A percentile compares a stretch with the other conserved stretches of the same genome.
These are phyloP conservation scores for Hydraecia micacea DNA, from an alignment of 2,888 invertebrate species.

Conservation along the genomic window DNA sequence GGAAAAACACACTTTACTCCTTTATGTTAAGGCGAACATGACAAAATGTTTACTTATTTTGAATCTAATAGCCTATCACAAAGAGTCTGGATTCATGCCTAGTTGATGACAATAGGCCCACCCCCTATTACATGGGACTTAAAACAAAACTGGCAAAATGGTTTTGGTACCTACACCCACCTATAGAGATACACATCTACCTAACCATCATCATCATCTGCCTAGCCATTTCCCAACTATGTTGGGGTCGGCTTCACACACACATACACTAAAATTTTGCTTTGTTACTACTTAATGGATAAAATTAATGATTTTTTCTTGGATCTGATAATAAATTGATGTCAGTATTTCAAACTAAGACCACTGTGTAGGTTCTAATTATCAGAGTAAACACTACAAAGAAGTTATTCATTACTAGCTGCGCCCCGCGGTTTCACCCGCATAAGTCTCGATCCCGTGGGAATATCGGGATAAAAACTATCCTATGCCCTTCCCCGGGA, in stretches of 20 bases:
- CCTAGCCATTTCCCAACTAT: too few species aligned
- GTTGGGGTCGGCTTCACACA: too few species aligned
- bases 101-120: background rate
- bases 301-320: conserved; percentile 21
- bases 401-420: conserved; percentile 3
- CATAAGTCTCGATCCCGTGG: too few species aligned
- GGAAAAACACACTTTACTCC: background rate
- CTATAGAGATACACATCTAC: background rate
- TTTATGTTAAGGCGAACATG: too few species aligned
- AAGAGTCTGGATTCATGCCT: background rate
- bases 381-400: conserved; percentile 4
- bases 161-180: background rate
- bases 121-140: background rate
- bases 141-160: background rate
- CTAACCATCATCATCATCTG: background rate
- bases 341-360: conserved; percentile 12
- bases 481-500: too few species aligned
- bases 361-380: background rate
- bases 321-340: conserved; percentile 20
- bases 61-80: background rate
- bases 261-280: too few species aligned
- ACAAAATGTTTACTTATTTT: background rate
- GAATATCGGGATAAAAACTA: too few species aligned
- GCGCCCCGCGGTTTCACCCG: too few species aligned
- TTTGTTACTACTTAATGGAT: background rate